These are phyloP conservation scores for Boleophthalmus pectinirostris DNA, from an alignment of 2,113 vertebrate species.

Conservation along the genomic window DNA sequence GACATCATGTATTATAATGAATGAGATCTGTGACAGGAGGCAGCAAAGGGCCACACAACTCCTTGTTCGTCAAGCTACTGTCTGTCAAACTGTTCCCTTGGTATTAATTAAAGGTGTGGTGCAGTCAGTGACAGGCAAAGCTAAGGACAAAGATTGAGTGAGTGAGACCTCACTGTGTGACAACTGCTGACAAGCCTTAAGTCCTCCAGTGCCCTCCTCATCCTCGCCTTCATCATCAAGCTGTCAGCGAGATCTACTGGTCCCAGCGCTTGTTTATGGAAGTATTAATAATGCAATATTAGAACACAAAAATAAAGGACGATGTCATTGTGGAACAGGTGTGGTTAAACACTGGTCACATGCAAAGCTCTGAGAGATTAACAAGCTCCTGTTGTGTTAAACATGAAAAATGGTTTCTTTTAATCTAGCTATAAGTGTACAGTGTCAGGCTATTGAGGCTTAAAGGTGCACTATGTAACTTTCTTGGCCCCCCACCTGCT, in stretches of 20 bases:
- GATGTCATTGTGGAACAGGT: constrained; percentile 50
- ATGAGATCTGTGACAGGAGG: constrained; percentile 4
- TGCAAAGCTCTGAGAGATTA: constrained; percentile 12
- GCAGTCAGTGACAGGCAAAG: constrained; percentile 8
- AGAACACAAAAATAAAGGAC: constrained; percentile 59
- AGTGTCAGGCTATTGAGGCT: background rate
- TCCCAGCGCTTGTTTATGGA: constrained; percentile 50
- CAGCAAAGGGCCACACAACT: constrained; percentile 35
- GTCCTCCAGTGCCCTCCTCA: constrained; percentile 35
- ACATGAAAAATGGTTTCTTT: background rate
- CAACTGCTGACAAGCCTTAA: constrained; percentile 59
- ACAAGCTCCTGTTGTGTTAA: background rate
- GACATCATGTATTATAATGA: background rate
- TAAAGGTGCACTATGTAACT: background rate
- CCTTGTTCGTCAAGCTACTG: constrained; percentile 39
- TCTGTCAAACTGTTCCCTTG: constrained; percentile 31
- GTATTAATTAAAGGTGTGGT: constrained; percentile 48
- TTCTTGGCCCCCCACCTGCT: too few relatives aligned
- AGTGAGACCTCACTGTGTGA: constrained; percentile 19
- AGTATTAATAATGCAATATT: constrained; percentile 53
- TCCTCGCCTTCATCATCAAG: constrained; percentile 57
- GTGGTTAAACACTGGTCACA: constrained; percentile 23
- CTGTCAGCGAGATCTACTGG: constrained; percentile 53
- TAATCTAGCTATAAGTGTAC: background rate
- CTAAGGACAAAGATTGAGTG: constrained; percentile 21